phyloP scores from a whole-genome alignment of 2,797 vertebrate species.

The Vespertilio murinus region DNA sequence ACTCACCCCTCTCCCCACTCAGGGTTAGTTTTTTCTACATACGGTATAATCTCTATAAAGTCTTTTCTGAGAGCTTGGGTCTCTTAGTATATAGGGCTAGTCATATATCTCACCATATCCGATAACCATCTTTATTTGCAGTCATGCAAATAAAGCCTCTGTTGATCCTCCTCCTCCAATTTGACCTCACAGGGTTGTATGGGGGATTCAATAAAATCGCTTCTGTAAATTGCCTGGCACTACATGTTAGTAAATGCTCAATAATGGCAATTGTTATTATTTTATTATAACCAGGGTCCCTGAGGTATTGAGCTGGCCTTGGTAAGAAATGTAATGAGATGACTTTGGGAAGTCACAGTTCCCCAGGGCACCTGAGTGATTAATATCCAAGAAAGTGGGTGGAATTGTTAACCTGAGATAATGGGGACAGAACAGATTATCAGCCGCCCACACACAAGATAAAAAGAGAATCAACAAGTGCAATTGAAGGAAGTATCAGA shows the following conservation, averaged over 20 bases:
- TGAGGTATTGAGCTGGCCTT: neutral
- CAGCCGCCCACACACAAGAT: neutral
- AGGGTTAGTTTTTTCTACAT: neutral
- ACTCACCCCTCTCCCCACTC: neutral
- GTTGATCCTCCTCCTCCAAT: conserved; percentile 4
- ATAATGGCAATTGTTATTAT: conserved; percentile 22
- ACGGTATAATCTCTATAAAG: neutral
- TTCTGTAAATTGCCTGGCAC: conserved; percentile 4
- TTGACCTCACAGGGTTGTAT: neutral
- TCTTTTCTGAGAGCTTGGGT: neutral
- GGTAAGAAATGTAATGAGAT: conserved; percentile 46
- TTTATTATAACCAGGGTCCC: conserved; percentile 31
- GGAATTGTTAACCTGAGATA: conserved; percentile 11
- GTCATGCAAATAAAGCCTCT: conserved; percentile 18
- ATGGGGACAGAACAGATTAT: neutral
- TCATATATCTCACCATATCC: neutral
- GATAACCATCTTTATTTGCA: neutral
- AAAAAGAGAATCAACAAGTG: conserved; percentile 21
- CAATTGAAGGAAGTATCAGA: neutral
- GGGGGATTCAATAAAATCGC: conserved; percentile 40
- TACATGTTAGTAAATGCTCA: conserved; percentile 28
- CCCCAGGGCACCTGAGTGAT: conserved; percentile 18
- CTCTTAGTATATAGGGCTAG: neutral
- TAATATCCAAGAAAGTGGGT: conserved; percentile 37
- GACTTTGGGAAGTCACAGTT: conserved; percentile 44